These are phyloP conservation scores for Hemitrygon akajei DNA, from an alignment of 2,797 vertebrate genomes.

Conservation along the genomic window DNA sequence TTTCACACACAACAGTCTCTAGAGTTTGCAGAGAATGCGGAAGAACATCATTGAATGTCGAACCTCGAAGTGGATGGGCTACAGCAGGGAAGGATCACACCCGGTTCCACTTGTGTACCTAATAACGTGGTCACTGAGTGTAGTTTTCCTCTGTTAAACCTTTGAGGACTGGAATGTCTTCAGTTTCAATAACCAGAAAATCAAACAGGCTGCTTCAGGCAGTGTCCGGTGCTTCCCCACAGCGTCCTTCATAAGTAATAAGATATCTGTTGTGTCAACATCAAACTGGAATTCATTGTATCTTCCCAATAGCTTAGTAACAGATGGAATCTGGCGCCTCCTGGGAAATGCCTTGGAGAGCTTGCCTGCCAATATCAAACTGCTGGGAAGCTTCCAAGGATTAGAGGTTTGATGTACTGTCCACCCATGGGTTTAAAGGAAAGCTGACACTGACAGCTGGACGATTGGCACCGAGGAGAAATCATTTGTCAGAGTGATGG, in stretches of 20 bases:
- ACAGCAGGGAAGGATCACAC: too few relatives aligned
- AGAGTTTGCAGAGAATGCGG: too few relatives aligned
- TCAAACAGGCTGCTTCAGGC: not conserved
- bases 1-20: too few relatives aligned
- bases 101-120: too few relatives aligned
- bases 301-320: constrained; percentile 2
- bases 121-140: too few relatives aligned
- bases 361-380: not conserved
- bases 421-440: not conserved
- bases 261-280: not conserved
- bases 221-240: not conserved
- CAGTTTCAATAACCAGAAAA: not conserved
- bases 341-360: not conserved
- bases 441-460: not conserved
- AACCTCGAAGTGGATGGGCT: too few relatives aligned
- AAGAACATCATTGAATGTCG: too few relatives aligned
- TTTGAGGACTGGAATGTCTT: not conserved
- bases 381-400: not conserved
- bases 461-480: not conserved
- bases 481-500: not conserved
- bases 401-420: not conserved
- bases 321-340: not conserved
- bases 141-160: not conserved
- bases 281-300: not conserved
- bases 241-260: not conserved